These are phyloP conservation scores for Diabrotica undecimpunctata DNA, from an alignment of 1,140 invertebrate species.

Conservation along the genomic window DNA sequence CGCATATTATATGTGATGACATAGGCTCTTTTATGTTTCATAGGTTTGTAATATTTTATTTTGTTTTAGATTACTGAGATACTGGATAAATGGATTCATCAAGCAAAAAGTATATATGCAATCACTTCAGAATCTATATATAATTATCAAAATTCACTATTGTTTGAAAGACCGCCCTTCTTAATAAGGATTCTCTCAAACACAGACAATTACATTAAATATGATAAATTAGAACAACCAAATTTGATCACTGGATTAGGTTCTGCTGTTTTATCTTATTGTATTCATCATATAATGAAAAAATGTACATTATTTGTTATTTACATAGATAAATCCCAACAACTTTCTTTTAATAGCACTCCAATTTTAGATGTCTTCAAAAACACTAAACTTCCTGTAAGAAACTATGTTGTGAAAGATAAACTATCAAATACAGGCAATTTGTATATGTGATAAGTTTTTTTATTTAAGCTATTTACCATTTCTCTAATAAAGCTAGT, in stretches of 20 bases:
- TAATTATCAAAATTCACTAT: slow-evolving; percentile 26
- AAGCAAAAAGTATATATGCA: slow-evolving; percentile 29
- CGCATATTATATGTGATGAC: too few relatives aligned
- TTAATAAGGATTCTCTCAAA: slow-evolving; percentile 29
- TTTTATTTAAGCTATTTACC: neutral
- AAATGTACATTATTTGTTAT: slow-evolving; percentile 34
- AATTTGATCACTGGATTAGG: slow-evolving; percentile 38
- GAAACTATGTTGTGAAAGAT: slow-evolving; percentile 15
- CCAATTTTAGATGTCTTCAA: slow-evolving; percentile 33
- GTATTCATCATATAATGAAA: slow-evolving; percentile 21
- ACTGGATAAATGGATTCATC: slow-evolving; percentile 28
- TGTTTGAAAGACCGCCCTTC: slow-evolving; percentile 15
- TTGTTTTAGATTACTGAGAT: slow-evolving; percentile 35
- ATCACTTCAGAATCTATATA: slow-evolving; percentile 32
- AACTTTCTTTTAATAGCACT: slow-evolving; percentile 36
- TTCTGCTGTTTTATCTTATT: slow-evolving; percentile 36
- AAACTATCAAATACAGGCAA: slow-evolving; percentile 23
- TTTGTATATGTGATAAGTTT: slow-evolving; percentile 35
- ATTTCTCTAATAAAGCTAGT: neutral
- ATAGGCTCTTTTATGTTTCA: too few relatives aligned
- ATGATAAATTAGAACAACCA: slow-evolving; percentile 32
- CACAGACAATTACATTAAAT: slow-evolving; percentile 19
- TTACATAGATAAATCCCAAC: slow-evolving; percentile 32
- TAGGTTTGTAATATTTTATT: neutral
- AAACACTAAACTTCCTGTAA: slow-evolving; percentile 20